Percentiles rank a stretch among this genome's conserved stretches.
phyloP scores from a whole-genome alignment of 2,888 invertebrate species.

The Drosophila setosimentum region DNA sequence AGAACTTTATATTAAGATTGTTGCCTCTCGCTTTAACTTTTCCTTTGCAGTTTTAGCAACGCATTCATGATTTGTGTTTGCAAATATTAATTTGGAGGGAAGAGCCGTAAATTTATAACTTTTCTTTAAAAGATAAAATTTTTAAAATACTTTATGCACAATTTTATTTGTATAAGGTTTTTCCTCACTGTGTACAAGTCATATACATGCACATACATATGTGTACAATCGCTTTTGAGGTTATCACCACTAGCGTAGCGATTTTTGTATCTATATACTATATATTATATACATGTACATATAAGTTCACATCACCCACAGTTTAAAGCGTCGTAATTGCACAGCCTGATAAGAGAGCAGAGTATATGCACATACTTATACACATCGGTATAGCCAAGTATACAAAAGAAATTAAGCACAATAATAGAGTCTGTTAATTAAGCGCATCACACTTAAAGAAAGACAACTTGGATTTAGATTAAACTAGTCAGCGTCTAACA shows the following conservation, averaged over 20 bases:
- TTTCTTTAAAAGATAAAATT: background rate
- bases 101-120: background rate
- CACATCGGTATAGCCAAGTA: background rate
- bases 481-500: background rate
- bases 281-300: background rate
- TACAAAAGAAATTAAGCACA: background rate
- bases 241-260: slow-evolving; percentile 8
- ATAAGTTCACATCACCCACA: background rate
- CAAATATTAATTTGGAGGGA: background rate
- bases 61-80: background rate
- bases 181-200: background rate
- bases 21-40: background rate
- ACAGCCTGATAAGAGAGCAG: slow-evolving; percentile 27
- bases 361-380: background rate
- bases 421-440: background rate
- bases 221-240: background rate
- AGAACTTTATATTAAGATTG: background rate
- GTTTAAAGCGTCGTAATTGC: background rate
- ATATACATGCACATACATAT: background rate
- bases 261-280: slow-evolving; percentile 21
- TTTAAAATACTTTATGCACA: background rate
- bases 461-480: background rate
- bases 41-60: background rate
- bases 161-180: too few relatives aligned
- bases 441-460: slow-evolving; percentile 1